These are phyloP conservation scores for Falco cherrug DNA, from an alignment of 2,797 vertebrate species.

Conservation along the genomic window DNA sequence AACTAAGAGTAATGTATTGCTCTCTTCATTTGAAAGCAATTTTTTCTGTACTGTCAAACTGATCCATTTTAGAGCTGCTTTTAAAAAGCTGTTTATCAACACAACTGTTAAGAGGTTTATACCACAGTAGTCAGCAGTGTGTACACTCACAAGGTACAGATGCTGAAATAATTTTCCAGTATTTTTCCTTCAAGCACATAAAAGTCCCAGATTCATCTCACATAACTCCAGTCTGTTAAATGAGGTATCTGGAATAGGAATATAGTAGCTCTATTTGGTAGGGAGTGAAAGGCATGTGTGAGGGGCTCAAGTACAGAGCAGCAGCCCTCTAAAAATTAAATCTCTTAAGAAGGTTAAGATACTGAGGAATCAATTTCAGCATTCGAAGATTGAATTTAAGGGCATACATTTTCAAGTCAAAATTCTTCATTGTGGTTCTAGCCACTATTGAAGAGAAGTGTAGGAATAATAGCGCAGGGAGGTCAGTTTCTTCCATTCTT, in stretches of 20 bases:
- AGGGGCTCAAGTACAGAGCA: not conserved
- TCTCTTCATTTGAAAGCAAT: not conserved
- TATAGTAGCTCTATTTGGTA: not conserved
- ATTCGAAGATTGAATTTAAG: constrained; percentile 4
- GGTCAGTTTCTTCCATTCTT: not conserved
- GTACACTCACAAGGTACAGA: not conserved
- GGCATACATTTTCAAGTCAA: not conserved
- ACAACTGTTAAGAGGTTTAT: not conserved
- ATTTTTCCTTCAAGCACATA: not conserved
- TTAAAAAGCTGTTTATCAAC: not conserved
- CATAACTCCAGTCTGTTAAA: not conserved
- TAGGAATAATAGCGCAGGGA: not conserved
- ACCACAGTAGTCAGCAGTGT: not conserved
- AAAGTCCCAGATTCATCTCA: not conserved
- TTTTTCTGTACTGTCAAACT: not conserved
- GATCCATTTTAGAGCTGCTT: not conserved
- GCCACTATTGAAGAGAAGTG: not conserved
- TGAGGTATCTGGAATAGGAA: not conserved
- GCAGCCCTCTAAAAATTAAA: not conserved
- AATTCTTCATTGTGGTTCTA: not conserved
- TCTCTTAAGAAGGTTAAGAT: constrained; percentile 25
- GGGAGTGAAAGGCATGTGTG: not conserved
- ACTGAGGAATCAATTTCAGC: not conserved
- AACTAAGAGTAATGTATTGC: not conserved
- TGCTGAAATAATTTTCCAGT: not conserved